Conservation (phyloP, 2,888 invertebrate species). For the Himalopsyche kuldschensis region DNA sequence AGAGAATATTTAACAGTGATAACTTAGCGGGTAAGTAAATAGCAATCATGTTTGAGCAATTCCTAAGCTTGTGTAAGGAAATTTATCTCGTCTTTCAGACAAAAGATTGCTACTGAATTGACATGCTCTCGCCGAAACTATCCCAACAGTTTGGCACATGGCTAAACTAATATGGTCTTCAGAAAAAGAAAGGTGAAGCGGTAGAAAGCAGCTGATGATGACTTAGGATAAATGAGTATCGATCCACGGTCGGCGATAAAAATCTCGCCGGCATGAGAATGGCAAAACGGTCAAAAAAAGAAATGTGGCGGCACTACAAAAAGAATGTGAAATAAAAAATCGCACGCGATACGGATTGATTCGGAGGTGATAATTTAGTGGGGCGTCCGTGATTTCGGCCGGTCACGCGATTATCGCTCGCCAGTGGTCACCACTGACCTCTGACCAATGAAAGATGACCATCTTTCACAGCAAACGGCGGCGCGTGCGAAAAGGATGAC, state of each 20-base stretch:
- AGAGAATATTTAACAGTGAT: too few species aligned
- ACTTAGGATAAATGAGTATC: neutral
- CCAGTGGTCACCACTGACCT: conserved; percentile 6
- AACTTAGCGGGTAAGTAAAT: too few species aligned
- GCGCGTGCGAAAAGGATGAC: neutral
- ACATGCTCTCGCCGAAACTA: too few species aligned
- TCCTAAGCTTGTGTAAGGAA: too few species aligned
- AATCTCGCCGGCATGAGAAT: neutral
- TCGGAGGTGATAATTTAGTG: conserved; percentile 37
- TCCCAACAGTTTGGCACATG: too few species aligned
- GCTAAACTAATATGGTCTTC: too few species aligned
- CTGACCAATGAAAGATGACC: neutral
- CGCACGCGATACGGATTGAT: conserved; percentile 23
- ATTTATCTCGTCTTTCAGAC: too few species aligned
- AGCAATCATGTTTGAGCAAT: too few species aligned
- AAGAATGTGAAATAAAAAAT: conserved; percentile 18
- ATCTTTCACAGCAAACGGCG: conserved; percentile 19
- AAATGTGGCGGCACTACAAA: neutral
- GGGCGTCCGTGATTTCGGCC: conserved; percentile 28
- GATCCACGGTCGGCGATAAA: neutral
- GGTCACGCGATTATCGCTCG: conserved; percentile 31
- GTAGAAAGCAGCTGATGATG: neutral
- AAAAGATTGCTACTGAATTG: too few species aligned
- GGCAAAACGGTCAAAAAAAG: neutral
- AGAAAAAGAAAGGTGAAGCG: too few species aligned